A percentile compares a stretch with the other conserved stretches of the same genome.
Evolutionary conservation across 2,113 vertebrate species (phyloP).

Genomic region (Addax nasomaculatus): DNA sequence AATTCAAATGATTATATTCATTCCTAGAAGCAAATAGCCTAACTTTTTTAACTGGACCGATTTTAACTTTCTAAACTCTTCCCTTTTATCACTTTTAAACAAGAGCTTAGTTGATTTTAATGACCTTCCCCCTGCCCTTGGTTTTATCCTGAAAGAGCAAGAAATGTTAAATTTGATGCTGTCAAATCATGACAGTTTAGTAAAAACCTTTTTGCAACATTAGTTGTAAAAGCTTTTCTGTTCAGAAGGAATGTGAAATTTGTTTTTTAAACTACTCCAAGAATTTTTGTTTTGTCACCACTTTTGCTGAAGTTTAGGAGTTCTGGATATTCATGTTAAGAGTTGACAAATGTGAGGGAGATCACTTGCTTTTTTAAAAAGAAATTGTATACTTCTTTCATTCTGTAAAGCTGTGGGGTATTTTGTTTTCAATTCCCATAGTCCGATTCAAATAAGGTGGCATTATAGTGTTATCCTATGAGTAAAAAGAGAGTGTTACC

Average conservation of each 20-base stretch:
- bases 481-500: slow-evolving; percentile 38
- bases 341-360: slow-evolving; percentile 16
- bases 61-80: slow-evolving; percentile 45
- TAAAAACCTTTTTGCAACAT: slow-evolving; percentile 68
- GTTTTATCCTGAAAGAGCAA: slow-evolving; percentile 64
- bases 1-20: slow-evolving; percentile 61
- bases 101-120: slow-evolving; percentile 73
- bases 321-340: slow-evolving; percentile 62
- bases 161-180: slow-evolving; percentile 75
- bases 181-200: slow-evolving; percentile 78
- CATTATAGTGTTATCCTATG: slow-evolving; percentile 2
- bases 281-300: slow-evolving; percentile 57
- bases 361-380: neutral
- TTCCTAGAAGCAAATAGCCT: slow-evolving; percentile 51
- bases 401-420: neutral
- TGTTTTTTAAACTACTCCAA: slow-evolving; percentile 61
- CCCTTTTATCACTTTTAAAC: slow-evolving; percentile 73
- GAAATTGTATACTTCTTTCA: neutral
- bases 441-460: slow-evolving; percentile 5
- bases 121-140: slow-evolving; percentile 42
- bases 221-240: slow-evolving; percentile 76
- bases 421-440: neutral
- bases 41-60: slow-evolving; percentile 44
- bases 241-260: slow-evolving; percentile 69
- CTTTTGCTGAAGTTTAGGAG: slow-evolving; percentile 49